phyloP scores from a whole-genome alignment of 2,797 vertebrate species.

The Balearica regulorum region DNA sequence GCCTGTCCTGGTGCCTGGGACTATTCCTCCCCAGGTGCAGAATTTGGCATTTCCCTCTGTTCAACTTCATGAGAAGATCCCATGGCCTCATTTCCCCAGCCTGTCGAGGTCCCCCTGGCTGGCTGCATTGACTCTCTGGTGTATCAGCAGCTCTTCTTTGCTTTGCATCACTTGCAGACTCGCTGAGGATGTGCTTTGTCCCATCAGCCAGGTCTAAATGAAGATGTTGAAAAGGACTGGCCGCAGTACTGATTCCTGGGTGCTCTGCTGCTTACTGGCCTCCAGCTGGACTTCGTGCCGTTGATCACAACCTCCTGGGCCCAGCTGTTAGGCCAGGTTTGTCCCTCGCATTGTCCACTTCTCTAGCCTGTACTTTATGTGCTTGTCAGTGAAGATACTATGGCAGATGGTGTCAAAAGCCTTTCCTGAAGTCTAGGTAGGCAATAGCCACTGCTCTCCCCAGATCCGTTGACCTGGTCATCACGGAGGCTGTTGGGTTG shows the following conservation, averaged over 20 bases:
- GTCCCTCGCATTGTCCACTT: background rate
- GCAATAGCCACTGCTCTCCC: background rate
- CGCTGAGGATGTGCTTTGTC: background rate
- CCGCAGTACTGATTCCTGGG: too few relatives aligned
- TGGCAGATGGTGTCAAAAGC: background rate
- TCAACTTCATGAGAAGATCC: background rate
- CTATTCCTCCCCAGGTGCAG: background rate
- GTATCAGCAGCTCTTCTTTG: background rate
- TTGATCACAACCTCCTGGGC: background rate
- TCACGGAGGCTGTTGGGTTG: background rate
- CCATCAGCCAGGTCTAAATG: background rate
- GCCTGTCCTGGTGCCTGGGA: background rate
- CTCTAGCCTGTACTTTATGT: background rate
- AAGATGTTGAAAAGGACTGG: background rate
- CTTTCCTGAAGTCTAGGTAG: background rate
- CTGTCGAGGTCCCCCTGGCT: fast-evolving
- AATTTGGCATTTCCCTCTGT: background rate
- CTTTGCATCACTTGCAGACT: background rate
- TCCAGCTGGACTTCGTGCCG: background rate
- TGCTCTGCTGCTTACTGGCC: background rate
- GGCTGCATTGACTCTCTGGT: background rate
- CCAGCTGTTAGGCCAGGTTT: background rate
- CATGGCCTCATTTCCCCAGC: background rate
- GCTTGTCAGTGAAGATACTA: background rate
- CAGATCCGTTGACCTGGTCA: background rate